Conservation (phyloP, 2,113 vertebrate species). For the Campylomormyrus tamandua region DNA sequence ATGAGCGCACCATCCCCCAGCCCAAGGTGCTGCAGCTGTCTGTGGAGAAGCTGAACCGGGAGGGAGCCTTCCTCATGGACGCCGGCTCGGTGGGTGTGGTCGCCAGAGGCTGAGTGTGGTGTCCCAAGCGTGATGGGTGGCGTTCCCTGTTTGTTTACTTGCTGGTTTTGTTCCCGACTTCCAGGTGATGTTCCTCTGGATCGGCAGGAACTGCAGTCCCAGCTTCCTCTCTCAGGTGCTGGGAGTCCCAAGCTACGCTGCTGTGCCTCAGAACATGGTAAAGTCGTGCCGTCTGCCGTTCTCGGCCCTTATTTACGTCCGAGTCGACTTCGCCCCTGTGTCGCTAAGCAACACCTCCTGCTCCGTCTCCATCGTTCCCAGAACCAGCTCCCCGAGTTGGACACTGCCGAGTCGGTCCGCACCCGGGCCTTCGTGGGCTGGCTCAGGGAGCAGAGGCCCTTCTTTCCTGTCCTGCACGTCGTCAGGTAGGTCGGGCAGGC, state of each 20-base stretch:
- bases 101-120: not conserved
- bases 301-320: too few relatives aligned
- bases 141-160: not conserved
- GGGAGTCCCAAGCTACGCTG: conserved; percentile 75
- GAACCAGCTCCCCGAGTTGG: conserved; percentile 84
- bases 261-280: conserved; percentile 82
- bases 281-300: conserved; percentile 7
- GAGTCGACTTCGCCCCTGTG: not conserved
- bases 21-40: conserved; percentile 83
- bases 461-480: conserved; percentile 78
- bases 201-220: conserved; percentile 80
- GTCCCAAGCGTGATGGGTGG: not conserved
- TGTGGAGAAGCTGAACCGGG: conserved; percentile 83
- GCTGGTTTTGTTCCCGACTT: not conserved
- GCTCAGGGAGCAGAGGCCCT: conserved; percentile 89
- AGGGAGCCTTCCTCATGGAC: conserved; percentile 91
- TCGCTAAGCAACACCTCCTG: not conserved
- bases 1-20: conserved; percentile 82
- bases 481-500: conserved; percentile 69
- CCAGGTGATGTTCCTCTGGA: conserved; percentile 83
- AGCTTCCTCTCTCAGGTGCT: conserved; percentile 81
- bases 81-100: conserved; percentile 71
- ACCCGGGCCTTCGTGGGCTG: conserved; percentile 76
- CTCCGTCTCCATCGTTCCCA: conserved; percentile 44
- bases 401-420: conserved; percentile 83